Conservation (phyloP, 2,113 vertebrate genomes). For the Cervus canadensis region DNA sequence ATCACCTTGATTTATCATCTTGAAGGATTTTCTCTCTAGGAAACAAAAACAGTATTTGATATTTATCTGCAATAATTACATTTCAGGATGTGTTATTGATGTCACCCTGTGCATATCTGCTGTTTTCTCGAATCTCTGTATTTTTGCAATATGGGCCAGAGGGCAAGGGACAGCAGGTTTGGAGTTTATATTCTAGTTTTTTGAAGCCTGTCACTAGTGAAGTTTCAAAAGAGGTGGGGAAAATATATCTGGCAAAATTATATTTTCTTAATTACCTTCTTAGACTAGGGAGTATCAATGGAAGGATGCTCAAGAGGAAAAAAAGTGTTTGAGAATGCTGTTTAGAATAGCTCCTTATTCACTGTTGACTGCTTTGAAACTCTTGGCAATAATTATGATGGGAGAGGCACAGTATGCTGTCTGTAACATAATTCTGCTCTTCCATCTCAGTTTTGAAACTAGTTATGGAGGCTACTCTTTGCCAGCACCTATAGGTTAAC, state of each 20-base stretch:
- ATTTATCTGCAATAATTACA: background rate
- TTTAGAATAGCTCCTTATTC: background rate
- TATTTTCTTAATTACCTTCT: conserved; percentile 52
- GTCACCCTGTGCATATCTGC: background rate
- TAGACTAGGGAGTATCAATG: background rate
- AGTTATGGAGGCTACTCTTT: background rate
- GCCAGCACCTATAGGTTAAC: background rate
- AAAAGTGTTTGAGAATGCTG: background rate
- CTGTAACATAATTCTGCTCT: background rate
- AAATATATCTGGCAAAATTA: background rate
- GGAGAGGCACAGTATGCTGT: background rate
- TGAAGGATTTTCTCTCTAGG: background rate
- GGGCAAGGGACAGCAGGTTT: background rate
- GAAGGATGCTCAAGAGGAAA: background rate
- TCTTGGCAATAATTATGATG: background rate
- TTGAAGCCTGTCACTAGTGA: conserved; percentile 2
- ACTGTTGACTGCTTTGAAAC: conserved; percentile 11
- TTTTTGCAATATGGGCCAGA: background rate
- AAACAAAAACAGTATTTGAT: background rate
- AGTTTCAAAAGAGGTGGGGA: background rate
- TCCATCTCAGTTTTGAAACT: background rate
- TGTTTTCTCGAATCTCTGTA: background rate
- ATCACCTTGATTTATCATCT: background rate
- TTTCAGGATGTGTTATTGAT: background rate
- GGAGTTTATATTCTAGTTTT: background rate